Evolutionary conservation across 2,888 invertebrate species (phyloP).

Genomic region (Drosophila meridionalis): DNA sequence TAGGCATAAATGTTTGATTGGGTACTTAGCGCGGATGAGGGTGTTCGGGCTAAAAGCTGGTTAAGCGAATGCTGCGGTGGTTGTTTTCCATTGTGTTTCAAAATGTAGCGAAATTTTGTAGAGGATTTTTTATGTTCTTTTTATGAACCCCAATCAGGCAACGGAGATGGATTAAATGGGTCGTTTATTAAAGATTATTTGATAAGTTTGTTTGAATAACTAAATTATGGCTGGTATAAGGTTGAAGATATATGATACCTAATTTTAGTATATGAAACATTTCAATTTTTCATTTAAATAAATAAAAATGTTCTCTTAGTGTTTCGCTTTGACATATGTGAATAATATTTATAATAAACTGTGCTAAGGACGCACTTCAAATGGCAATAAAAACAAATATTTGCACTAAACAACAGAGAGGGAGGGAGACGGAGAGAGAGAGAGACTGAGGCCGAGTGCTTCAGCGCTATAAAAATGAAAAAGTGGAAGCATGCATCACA

Average conservation of each 20-base stretch:
- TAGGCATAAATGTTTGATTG: constrained; percentile 74
- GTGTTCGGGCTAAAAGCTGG: constrained; percentile 51
- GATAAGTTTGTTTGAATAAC: constrained; percentile 5
- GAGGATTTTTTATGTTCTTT: constrained; percentile 53
- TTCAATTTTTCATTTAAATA: not conserved
- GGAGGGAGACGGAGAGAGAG: not conserved
- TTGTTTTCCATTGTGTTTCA: constrained; percentile 45
- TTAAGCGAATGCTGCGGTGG: constrained; percentile 54
- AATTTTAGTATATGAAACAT: not conserved
- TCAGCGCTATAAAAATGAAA: constrained; percentile 26
- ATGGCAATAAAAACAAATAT: constrained; percentile 77
- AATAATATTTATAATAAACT: constrained; percentile 57
- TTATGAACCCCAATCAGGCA: constrained; percentile 20
- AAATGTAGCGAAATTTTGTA: constrained; percentile 63
- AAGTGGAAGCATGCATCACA: constrained; percentile 7
- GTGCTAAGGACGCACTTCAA: constrained; percentile 64
- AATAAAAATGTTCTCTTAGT: not conserved
- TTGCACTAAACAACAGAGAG: constrained; percentile 60
- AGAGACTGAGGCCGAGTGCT: constrained; percentile 22
- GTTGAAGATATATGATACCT: not conserved
- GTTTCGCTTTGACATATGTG: constrained; percentile 23
- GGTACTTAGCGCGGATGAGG: constrained; percentile 52
- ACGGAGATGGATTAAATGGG: constrained; percentile 10
- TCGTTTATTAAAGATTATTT: constrained; percentile 9
- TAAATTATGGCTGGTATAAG: not conserved